A percentile compares a stretch with the other conserved stretches of the same genome.
Conservation (phyloP, 2,888 invertebrate species). For the Hydrotaea diabolus region DNA sequence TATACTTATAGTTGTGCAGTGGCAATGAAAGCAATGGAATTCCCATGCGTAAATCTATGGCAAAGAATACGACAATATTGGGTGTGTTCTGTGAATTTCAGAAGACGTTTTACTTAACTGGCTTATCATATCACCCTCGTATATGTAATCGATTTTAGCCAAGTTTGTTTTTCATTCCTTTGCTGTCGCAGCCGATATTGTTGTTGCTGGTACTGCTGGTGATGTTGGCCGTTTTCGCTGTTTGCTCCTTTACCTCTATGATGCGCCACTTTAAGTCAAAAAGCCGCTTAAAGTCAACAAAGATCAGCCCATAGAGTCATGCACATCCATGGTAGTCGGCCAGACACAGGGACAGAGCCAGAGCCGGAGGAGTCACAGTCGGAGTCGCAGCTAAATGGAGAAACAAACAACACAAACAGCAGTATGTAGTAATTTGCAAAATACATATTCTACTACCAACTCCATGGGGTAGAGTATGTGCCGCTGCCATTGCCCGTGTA, state of each 20-base stretch:
- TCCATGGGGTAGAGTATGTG: conserved; percentile 39
- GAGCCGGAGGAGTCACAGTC: not conserved
- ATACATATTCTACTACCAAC: conserved; percentile 50
- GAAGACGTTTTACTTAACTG: not conserved
- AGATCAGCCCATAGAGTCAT: conserved; percentile 61
- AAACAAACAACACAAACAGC: conserved; percentile 38
- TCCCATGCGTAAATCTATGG: too few species aligned
- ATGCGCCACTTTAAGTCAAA: conserved; percentile 65
- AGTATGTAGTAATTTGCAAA: conserved; percentile 63
- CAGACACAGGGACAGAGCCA: not conserved
- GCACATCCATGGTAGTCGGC: conserved; percentile 34
- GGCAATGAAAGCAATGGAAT: too few species aligned
- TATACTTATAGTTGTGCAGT: too few species aligned
- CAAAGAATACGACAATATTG: too few species aligned
- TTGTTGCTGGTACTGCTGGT: not conserved
- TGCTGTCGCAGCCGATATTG: not conserved
- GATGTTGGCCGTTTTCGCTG: not conserved
- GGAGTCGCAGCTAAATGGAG: not conserved
- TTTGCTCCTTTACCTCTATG: conserved; percentile 30
- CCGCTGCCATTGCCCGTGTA: conserved; percentile 16
- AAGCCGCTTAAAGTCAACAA: conserved; percentile 63
- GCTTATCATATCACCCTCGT: not conserved
- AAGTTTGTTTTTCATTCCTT: not conserved
- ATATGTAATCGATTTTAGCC: conserved; percentile 45
- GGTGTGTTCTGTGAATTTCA: too few species aligned